Base-by-base conservation (phyloP, 2,113 vertebrate genomes). In the Sinocyclocheilus maitianheensis region DNA sequence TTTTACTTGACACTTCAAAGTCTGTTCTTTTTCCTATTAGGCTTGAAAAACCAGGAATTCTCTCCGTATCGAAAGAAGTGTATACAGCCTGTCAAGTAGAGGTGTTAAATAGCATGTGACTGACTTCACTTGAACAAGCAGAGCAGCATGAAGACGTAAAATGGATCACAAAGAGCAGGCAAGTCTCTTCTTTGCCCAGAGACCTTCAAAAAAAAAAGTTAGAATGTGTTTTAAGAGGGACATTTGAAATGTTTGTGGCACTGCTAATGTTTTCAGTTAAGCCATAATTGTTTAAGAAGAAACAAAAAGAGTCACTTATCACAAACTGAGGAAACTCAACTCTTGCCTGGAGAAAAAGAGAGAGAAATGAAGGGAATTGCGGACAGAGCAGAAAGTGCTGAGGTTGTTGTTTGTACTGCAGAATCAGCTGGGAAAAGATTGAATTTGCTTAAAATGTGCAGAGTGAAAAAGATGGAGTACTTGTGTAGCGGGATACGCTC, bases 351-450 rank as follows among this genome's bases (percentile, higher is more conserved):
- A 18, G 80, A 81, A 91, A 91, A 84, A 88, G 69, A 80, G 88
- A 85, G 76, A 83, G 75, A 85, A 40, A 46, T 24, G 60, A 75
- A 85, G 51, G 80, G 53, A 62, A 48, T 14, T 81, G 69, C 72
- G 81, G 78, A 87, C 90, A 90, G 76, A 89, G 51, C 82, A 37
- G 89, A 90, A 90, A 91, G 58, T 94, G 93, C 92, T 94, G 94
- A 92, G 90, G 90, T 90, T 8, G 88, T 90, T 91, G 76, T 91
- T 86, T 34, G 2, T 90, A 90, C 85, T 91, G 90, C 90, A 92
- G 89, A 93, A 93, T 94, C 92, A 94, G 93, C 93, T 92, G 91
- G 88, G 87, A 72, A 90, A 69, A 86, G 46, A 77, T n/a, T 77
- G 76, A 78, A 81, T 60, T 71, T 78, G 58, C 67, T 51, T 43